Percentiles rank a stretch among this genome's conserved stretches.
Evolutionary conservation across 1,140 invertebrate genomes (phyloP).

Genomic region (Ptiloglossa arizonensis): DNA sequence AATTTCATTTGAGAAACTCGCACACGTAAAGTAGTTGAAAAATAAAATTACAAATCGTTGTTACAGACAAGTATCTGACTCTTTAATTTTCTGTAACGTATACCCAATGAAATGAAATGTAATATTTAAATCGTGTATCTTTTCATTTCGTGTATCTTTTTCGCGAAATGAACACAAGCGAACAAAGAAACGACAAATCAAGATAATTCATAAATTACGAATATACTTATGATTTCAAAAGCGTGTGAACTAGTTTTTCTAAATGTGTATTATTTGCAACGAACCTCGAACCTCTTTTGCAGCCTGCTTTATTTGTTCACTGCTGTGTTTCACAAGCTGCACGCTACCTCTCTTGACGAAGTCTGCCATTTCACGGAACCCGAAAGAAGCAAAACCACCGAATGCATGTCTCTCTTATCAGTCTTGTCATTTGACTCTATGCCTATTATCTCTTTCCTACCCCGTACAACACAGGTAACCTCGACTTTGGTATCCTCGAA

Average conservation of each 20-base stretch:
- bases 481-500: conserved; percentile 70
- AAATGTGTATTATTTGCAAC: conserved; percentile 32
- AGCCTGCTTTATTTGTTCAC: conserved; percentile 81
- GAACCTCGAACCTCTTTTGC: conserved; percentile 82
- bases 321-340: conserved; percentile 79
- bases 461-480: conserved; percentile 62
- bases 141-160: too few species aligned
- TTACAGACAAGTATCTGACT: background rate
- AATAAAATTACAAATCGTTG: too few species aligned
- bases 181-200: too few species aligned
- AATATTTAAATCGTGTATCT: too few species aligned
- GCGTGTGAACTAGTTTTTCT: too few species aligned
- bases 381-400: conserved; percentile 54
- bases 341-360: conserved; percentile 77
- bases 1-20: too few species aligned
- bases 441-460: conserved; percentile 62
- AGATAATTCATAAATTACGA: too few species aligned
- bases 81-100: background rate
- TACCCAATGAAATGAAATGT: too few species aligned
- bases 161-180: too few species aligned
- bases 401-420: conserved; percentile 66
- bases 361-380: conserved; percentile 75
- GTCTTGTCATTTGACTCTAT: conserved; percentile 55
- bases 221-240: too few species aligned
- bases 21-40: background rate